Percentiles rank a stretch among this genome's conserved stretches.
phyloP scores from a whole-genome alignment of 2,797 vertebrate genomes.

The Micropoecilia bifurca region DNA sequence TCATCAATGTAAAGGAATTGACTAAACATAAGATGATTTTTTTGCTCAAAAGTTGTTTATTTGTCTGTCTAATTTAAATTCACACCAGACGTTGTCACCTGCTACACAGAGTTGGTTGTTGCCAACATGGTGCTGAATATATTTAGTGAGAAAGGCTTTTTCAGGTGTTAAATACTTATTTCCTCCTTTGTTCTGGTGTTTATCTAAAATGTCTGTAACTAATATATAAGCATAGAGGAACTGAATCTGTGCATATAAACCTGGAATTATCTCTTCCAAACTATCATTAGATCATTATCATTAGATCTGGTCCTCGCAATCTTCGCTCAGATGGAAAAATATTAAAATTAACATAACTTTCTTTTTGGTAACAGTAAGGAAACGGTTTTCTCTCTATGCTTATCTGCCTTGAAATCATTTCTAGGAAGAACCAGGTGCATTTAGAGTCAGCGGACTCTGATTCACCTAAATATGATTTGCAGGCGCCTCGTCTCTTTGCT shows the following conservation, averaged over 20 bases:
- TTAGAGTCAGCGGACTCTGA: conserved; percentile 53
- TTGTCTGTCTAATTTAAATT: background rate
- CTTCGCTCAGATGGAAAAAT: background rate
- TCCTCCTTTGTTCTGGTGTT: background rate
- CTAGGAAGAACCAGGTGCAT: conserved; percentile 31
- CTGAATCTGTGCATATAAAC: background rate
- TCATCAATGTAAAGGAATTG: too few relatives aligned
- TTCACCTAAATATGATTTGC: conserved; percentile 32
- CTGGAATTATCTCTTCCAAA: conserved; percentile 18
- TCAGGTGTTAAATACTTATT: background rate
- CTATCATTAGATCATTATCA: conserved; percentile 1
- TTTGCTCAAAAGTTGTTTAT: conserved; percentile 13
- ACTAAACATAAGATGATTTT: too few relatives aligned
- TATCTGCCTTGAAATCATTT: conserved; percentile 49
- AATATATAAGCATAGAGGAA: background rate
- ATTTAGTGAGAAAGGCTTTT: background rate
- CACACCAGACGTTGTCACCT: background rate
- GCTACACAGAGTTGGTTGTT: too few relatives aligned
- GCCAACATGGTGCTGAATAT: background rate
- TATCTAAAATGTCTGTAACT: too few relatives aligned
- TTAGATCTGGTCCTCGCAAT: background rate
- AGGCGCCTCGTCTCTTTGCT: conserved; percentile 40
- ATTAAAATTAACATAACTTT: conserved; percentile 14
- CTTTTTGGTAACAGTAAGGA: conserved; percentile 38
- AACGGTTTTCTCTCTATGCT: conserved; percentile 5